Conservation (phyloP, 2,113 vertebrate genomes). For the Phylloscopus trochilus region DNA sequence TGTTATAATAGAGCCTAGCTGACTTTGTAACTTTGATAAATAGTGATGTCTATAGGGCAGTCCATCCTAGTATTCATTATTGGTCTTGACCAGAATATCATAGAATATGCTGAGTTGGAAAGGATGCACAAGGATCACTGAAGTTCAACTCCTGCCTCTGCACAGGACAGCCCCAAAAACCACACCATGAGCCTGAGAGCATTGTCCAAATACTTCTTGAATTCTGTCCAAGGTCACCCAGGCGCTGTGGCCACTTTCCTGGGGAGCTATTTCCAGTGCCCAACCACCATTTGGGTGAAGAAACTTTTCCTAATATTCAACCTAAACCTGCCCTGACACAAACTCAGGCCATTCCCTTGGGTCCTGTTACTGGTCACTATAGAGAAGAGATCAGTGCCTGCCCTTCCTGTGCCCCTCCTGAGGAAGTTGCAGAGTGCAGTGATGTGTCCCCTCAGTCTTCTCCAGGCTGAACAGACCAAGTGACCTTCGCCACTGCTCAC, state of each 20-base stretch:
- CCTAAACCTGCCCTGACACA: background rate
- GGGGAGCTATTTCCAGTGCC: background rate
- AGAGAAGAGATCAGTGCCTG: background rate
- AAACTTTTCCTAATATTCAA: background rate
- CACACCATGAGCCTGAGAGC: background rate
- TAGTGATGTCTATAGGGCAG: background rate
- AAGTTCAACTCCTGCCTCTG: background rate
- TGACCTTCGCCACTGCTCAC: accelerated
- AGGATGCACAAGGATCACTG: background rate
- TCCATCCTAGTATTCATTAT: background rate
- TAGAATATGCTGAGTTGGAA: background rate
- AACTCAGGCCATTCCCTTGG: accelerated
- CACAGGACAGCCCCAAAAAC: too few relatives aligned
- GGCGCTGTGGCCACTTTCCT: background rate
- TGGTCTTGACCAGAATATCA: background rate
- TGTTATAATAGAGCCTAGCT: background rate
- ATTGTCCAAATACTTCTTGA: background rate
- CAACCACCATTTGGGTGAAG: accelerated
- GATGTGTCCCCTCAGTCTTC: background rate
- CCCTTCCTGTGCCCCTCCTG: accelerated
- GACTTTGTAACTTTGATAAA: background rate
- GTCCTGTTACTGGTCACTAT: background rate
- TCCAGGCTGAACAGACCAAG: background rate
- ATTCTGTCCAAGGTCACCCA: background rate
- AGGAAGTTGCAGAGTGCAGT: background rate